Evolutionary conservation across 1,140 invertebrate species (phyloP).

Genomic region (Cryptotermes secundus): DNA sequence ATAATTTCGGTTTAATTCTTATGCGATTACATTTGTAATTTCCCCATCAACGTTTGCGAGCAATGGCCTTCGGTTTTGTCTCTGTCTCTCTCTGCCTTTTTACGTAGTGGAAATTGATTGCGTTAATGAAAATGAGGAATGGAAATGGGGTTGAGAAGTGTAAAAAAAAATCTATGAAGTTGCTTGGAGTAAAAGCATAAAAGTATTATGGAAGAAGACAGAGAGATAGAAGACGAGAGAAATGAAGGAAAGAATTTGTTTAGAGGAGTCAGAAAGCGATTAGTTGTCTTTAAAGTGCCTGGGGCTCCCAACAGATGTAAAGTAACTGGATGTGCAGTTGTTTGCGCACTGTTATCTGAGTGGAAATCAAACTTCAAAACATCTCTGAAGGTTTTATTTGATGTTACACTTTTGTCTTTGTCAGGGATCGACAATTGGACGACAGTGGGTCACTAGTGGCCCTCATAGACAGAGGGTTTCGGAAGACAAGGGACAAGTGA

Average conservation of each 20-base stretch:
- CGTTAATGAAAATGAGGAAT: constrained; percentile 3
- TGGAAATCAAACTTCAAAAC: neutral
- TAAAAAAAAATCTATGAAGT: neutral
- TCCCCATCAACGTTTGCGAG: neutral
- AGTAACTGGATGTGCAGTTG: neutral
- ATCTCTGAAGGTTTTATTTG: neutral
- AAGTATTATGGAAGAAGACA: neutral
- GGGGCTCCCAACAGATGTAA: neutral
- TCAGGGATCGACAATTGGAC: neutral
- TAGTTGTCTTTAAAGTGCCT: neutral
- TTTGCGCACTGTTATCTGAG: neutral
- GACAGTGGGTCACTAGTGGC: neutral
- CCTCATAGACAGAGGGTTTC: too few species aligned
- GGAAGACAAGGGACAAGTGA: too few species aligned
- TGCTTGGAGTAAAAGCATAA: neutral
- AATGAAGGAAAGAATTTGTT: constrained; percentile 3
- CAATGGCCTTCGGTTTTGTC: neutral
- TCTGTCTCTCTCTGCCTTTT: neutral
- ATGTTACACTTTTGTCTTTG: neutral
- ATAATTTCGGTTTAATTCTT: constrained; percentile 19
- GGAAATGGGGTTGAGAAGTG: neutral
- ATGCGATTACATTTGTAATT: constrained; percentile 18
- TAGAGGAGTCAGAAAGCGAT: neutral
- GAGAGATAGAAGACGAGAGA: neutral
- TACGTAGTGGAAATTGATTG: constrained; percentile 13